These are phyloP conservation scores for Helogale parvula DNA, from an alignment of 2,113 vertebrate species.

Conservation along the genomic window DNA sequence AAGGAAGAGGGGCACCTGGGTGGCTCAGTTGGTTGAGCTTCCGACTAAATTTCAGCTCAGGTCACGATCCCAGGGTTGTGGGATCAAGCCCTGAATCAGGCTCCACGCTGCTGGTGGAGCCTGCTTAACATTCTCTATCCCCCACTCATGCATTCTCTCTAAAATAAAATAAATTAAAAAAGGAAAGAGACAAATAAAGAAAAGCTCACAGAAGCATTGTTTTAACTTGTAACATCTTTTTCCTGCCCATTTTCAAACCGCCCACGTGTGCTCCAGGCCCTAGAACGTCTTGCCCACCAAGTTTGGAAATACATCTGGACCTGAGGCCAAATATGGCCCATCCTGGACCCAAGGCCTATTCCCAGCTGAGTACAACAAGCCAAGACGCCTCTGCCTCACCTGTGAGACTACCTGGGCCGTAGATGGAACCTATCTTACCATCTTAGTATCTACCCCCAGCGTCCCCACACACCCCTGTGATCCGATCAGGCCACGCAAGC, in stretches of 20 bases:
- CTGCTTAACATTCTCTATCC: no score
- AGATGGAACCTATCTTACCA: not conserved
- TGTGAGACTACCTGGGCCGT: not conserved
- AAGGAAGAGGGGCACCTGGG: no score
- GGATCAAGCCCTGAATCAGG: no score
- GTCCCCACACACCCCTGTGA: no score
- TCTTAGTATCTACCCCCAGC: not conserved
- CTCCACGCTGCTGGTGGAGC: no score
- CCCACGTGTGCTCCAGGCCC: not conserved
- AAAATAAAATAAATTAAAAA: no score
- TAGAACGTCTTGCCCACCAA: not conserved
- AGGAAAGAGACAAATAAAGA: not conserved
- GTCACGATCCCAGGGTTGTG: no score
- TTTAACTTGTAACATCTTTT: not conserved
- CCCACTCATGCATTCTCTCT: no score
- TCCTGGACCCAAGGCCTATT: not conserved
- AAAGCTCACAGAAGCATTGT: not conserved
- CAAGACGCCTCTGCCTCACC: not conserved
- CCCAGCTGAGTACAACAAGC: not conserved
- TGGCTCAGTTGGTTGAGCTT: no score
- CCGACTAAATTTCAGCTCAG: no score
- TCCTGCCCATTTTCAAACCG: not conserved
- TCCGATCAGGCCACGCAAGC: not conserved
- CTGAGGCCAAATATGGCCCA: not conserved
- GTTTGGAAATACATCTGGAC: not conserved